A percentile compares a stretch with the other conserved stretches of the same genome.
Evolutionary conservation across 2,797 vertebrate genomes (phyloP).

Genomic region (Euphonia xanthogaster): DNA sequence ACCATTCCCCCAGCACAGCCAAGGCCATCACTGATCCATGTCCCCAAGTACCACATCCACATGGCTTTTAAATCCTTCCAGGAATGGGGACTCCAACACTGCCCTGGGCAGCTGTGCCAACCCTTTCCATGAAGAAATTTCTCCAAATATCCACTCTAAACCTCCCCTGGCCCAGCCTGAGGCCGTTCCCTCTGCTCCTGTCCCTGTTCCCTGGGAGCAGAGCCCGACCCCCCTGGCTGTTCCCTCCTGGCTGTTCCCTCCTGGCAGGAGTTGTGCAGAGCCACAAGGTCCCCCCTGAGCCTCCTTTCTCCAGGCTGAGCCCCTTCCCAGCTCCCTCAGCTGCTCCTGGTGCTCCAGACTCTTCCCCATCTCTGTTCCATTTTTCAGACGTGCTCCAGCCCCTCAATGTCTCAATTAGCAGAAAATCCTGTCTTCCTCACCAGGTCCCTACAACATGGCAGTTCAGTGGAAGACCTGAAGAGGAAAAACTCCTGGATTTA

Average conservation of each 20-base stretch:
- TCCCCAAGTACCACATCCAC: not conserved
- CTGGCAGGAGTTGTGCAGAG: not conserved
- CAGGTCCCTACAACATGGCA: not conserved
- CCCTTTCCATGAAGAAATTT: accelerated
- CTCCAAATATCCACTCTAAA: accelerated
- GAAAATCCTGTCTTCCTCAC: not conserved
- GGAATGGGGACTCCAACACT: accelerated
- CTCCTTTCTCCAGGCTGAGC: not conserved
- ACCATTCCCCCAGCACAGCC: not conserved
- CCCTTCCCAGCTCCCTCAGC: not conserved
- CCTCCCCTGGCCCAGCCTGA: accelerated
- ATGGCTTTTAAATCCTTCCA: accelerated
- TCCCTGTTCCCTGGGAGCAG: not conserved
- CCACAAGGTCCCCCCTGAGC: not conserved
- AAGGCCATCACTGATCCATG: not conserved
- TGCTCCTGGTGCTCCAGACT: accelerated
- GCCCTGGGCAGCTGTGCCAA: not conserved
- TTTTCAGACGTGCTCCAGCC: accelerated
- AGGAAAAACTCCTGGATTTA: accelerated
- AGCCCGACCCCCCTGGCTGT: not conserved
- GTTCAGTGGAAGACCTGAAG: not conserved
- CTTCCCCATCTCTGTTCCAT: accelerated
- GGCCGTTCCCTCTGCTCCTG: not conserved
- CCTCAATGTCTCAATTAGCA: not conserved
- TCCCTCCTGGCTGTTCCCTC: not conserved